Conservation (phyloP, 1,140 invertebrate genomes). For the Ceratoteleas bidentatus region DNA sequence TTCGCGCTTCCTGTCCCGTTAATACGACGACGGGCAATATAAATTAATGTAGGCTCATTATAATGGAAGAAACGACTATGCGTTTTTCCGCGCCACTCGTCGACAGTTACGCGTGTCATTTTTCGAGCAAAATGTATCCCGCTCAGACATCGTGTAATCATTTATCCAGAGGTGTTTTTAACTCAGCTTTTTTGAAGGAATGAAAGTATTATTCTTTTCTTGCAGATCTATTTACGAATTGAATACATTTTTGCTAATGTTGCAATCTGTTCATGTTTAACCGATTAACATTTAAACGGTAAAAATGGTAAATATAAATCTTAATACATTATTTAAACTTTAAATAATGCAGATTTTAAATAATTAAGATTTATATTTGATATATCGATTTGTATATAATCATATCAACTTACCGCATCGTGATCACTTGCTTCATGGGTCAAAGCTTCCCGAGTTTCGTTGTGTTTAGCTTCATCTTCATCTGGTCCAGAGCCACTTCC, state of each 20-base stretch:
- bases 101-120: conserved; percentile 33
- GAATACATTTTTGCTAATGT: no score
- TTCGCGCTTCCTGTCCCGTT: conserved; percentile 37
- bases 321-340: no score
- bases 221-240: no score
- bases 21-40: conserved; percentile 35
- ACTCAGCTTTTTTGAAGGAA: no score
- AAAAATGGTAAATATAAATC: no score
- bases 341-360: no score
- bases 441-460: conserved; percentile 85
- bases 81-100: conserved; percentile 11
- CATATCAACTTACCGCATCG: conserved; percentile 83
- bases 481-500: conserved; percentile 79
- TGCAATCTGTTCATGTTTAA: no score
- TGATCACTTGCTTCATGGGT: conserved; percentile 86
- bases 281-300: no score
- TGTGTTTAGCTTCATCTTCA: conserved; percentile 77
- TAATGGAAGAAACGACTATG: conserved; percentile 28
- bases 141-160: background rate
- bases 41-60: conserved; percentile 56
- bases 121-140: background rate
- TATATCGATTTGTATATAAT: no score
- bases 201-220: no score
- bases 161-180: no score
- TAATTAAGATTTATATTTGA: no score